phyloP scores from a whole-genome alignment of 2,888 invertebrate species.

The Oscheius sp. region DNA sequence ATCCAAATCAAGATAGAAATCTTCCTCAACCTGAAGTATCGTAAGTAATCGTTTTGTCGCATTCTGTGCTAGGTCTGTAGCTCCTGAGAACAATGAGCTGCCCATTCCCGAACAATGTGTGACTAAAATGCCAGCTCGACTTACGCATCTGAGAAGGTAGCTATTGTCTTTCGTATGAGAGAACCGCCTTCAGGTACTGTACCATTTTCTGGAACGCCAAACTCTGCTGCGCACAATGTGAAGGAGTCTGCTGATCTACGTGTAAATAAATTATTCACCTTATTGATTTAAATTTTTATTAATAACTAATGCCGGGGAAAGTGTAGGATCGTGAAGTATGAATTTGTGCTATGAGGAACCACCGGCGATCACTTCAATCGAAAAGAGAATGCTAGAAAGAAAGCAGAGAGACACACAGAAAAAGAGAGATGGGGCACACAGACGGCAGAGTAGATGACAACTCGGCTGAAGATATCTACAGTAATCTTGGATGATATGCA shows the following conservation, averaged over 20 bases:
- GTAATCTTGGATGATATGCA: not conserved
- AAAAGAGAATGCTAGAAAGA: not conserved
- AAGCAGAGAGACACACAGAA: not conserved
- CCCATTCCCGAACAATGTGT: slow-evolving; percentile 48
- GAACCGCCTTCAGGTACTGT: slow-evolving; percentile 54
- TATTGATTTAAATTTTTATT: not conserved
- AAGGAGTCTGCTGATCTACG: slow-evolving; percentile 59
- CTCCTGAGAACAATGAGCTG: not conserved
- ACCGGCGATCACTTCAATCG: not conserved
- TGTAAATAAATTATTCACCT: slow-evolving; percentile 8
- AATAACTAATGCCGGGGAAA: not conserved
- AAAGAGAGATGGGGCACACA: not conserved
- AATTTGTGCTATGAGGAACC: not conserved
- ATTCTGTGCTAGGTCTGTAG: not conserved
- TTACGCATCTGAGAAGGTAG: slow-evolving; percentile 63
- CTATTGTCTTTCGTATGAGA: not conserved
- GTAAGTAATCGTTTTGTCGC: not conserved
- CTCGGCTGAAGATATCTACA: slow-evolving; percentile 15
- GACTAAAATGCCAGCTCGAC: slow-evolving; percentile 56
- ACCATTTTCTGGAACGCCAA: slow-evolving; percentile 70
- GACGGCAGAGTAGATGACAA: not conserved
- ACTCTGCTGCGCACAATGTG: slow-evolving; percentile 67
- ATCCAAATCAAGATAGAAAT: slow-evolving; percentile 60
- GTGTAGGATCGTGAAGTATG: not conserved
- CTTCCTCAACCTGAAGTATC: slow-evolving; percentile 11